phyloP scores from a whole-genome alignment of 2,888 invertebrate genomes.

The Cerceris ruficornis region DNA sequence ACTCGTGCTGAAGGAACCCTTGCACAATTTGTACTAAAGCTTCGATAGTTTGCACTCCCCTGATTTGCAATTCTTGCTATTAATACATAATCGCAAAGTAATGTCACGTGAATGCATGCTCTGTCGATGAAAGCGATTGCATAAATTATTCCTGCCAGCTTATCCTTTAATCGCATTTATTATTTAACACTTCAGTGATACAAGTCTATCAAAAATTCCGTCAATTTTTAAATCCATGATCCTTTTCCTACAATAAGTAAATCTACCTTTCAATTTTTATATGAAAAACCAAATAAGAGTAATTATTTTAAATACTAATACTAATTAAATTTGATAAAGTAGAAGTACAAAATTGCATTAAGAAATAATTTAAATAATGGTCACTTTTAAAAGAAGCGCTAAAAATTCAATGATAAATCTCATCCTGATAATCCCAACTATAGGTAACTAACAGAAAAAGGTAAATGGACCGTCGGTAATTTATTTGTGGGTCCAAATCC shows the following conservation, averaged over 20 bases:
- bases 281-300: no score
- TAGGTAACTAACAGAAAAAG: not conserved
- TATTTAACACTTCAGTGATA: not conserved
- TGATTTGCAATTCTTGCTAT: not conserved
- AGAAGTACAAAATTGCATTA: no score
- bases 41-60: not conserved
- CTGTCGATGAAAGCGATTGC: not conserved
- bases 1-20: not conserved
- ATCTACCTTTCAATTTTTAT: no score
- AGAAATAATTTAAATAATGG: no score
- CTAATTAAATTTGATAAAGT: no score
- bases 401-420: no score
- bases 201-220: no score
- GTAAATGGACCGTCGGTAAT: not conserved
- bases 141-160: not conserved
- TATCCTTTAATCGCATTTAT: not conserved
- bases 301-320: no score
- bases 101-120: not conserved
- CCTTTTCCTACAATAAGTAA: no score
- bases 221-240: no score
- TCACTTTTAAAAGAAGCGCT: no score
- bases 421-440: not conserved
- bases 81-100: not conserved
- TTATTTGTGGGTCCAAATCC: conserved; percentile 18
- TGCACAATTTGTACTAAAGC: not conserved